Evolutionary conservation across 2,888 invertebrate species (phyloP), one percentile per base, ranked within the genome.

Genomic region (Criorhina ranunculi): DNA sequence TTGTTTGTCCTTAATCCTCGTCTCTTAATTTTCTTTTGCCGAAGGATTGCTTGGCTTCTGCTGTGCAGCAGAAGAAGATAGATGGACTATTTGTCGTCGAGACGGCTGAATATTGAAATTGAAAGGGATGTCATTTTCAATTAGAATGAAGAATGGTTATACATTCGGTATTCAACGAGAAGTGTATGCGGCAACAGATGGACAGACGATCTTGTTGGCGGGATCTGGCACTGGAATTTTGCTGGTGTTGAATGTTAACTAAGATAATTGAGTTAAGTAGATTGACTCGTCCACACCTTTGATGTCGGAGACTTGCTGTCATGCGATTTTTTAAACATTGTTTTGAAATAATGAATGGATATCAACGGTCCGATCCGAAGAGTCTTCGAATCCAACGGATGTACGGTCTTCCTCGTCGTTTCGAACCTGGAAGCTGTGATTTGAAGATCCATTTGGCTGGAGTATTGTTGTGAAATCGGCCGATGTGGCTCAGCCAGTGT

Each of bases 81-180:
- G 42, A 79, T 83, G 79, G 73, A 11, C 79, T 83, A 83, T 83
- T 83, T 83, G 83, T 83, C 83, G 73, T 79, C 79, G 69, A 73
- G 79, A 79, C 79, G 73, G 64, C 69, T 64, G 82, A 53, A 78
- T 70, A 77, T 77, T 77, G 53, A 51, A 69, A 69, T 66, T 64
- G 57, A 79, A 64, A 51, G 62, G 67, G 67, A 69, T 64, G 69
- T 64, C 66, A 64, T 51, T 64, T 69, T 73, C 79, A 51, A 73
- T 83, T 76, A 64, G 66, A 83, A 72, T 46, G 31, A 8, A 37
- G 57, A 40, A n/a, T n/a, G n/a, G n/a, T n/a, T 46, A 3, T 3
- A 24, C 24, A 33, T 5, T 17, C 31, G 29, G 59, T 19, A 49
- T 64, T 24, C 33, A 37, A 64, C n/a, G 15, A 49, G 12, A 12